Evolutionary conservation across 1,140 invertebrate species (phyloP).

Genomic region (Musca domestica): DNA sequence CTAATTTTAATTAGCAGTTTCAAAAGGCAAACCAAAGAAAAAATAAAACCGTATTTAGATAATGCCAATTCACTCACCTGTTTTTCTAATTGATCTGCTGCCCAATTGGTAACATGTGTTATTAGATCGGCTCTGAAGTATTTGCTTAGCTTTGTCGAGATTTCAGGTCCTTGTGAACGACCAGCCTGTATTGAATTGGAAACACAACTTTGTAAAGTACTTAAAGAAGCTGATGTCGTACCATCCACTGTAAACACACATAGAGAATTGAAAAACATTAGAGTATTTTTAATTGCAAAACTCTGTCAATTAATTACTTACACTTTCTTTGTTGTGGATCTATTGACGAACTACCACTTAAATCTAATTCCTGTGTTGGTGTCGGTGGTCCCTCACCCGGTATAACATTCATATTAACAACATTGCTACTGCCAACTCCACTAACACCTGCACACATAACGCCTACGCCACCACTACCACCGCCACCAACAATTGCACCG

Average conservation of each 20-base stretch:
- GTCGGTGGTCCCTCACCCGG: slow-evolving; percentile 57
- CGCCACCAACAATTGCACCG: slow-evolving; percentile 26
- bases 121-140: slow-evolving; percentile 89
- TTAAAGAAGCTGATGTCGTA: slow-evolving; percentile 38
- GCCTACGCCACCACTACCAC: slow-evolving; percentile 36
- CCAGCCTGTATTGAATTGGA: slow-evolving; percentile 43
- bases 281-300: not conserved
- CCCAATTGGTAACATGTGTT: slow-evolving; percentile 87
- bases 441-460: slow-evolving; percentile 33
- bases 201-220: slow-evolving; percentile 51
- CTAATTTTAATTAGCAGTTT: too few species aligned
- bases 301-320: slow-evolving; percentile 32
- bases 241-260: slow-evolving; percentile 39
- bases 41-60: not conserved
- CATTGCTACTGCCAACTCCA: slow-evolving; percentile 42
- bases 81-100: slow-evolving; percentile 87
- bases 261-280: not conserved
- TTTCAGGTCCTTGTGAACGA: slow-evolving; percentile 59
- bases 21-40: too few species aligned
- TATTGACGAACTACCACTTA: slow-evolving; percentile 42
- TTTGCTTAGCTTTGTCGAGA: slow-evolving; percentile 87
- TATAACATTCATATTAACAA: slow-evolving; percentile 34
- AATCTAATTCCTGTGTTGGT: slow-evolving; percentile 56
- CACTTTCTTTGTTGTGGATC: slow-evolving; percentile 57
- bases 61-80: slow-evolving; percentile 71